Evolutionary conservation across 2,113 vertebrate species (phyloP), one percentile per base, ranked within the genome.

Genomic region (Heterocephalus glaber): DNA sequence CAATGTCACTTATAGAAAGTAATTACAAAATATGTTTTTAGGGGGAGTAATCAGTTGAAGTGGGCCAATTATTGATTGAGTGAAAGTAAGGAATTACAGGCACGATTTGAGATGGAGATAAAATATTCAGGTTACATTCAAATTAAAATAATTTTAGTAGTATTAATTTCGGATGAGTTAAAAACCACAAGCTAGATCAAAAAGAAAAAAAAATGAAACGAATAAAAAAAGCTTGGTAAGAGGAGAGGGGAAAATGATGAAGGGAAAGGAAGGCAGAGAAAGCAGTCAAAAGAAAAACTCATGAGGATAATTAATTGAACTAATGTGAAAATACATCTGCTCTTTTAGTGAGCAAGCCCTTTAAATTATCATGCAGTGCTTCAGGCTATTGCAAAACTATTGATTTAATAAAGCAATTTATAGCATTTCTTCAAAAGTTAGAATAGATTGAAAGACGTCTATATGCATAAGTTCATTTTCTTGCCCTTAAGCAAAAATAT

Each of bases 391-490:
- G 28, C 33, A 63, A 87, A 96, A 61, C 52, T 82, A 76, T 88
- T 97, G 70, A 93, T 85, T 92, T 92, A 92, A 84, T 85, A 92
- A 91, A 54, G 49, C 6, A 86, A 2, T 47, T 96, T 68, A 96
- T 94, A 65, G 13, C 41, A 74, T 47, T 83, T 86, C 84, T 74
- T 76, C 16, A 44, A 83, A 91, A 76, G 60, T 90, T 65, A 79
- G 4, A 14, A 3, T 14, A 56, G n/a, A 77, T 20, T 79, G 26
- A 85, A 86, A 12, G 44, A 90, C 89, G 52, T 82, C 14, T 95
- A 85, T 82, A 89, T 70, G 5, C 41, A 84, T 24, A 26, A 77
- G 68, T 58, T 90, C 58, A 84, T 90, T 92, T 81, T 81, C 60
- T 88, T 95, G 35, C 63, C 81, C 47, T 68, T 28, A 86, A 63